These are phyloP conservation scores for Corydoras maculifer DNA, from an alignment of 2,113 vertebrate species.

Conservation along the genomic window DNA sequence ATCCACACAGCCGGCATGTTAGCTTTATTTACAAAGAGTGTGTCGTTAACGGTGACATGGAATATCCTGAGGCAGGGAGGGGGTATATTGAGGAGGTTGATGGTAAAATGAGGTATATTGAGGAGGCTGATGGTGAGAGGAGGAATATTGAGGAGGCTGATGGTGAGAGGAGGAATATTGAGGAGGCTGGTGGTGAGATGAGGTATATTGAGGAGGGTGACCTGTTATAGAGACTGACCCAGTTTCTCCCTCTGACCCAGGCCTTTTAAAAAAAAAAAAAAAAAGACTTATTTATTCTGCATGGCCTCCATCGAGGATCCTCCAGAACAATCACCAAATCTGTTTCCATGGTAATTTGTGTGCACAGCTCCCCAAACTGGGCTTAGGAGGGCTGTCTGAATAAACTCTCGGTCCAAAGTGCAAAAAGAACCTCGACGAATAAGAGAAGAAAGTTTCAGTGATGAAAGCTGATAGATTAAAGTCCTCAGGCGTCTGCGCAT, in stretches of 20 bases:
- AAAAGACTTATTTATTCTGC: conserved; percentile 42
- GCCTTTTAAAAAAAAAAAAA: conserved; percentile 18
- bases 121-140: no score
- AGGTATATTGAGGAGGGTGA: no score
- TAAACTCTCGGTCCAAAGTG: conserved; percentile 13
- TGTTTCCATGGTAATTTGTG: conserved; percentile 2
- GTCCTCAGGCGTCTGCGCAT: not conserved
- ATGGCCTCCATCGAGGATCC: conserved; percentile 45
- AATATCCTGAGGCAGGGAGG: no score
- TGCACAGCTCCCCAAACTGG: not conserved
- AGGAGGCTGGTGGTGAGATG: no score
- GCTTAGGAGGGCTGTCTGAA: not conserved
- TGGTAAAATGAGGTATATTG: no score
- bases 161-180: no score
- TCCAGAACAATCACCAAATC: not conserved
- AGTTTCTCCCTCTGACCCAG: conserved; percentile 30
- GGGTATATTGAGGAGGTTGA: no score
- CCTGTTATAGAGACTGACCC: no score
- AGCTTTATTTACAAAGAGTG: no score
- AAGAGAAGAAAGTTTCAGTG: not conserved
- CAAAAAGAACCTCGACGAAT: not conserved
- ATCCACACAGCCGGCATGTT: no score
- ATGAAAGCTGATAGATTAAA: not conserved
- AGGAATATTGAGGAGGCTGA: no score
- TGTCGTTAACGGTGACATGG: no score